Percentiles rank a stretch among this genome's conserved stretches.
phyloP scores from a whole-genome alignment of 2,797 vertebrate genomes.

The Vipera latastei region DNA sequence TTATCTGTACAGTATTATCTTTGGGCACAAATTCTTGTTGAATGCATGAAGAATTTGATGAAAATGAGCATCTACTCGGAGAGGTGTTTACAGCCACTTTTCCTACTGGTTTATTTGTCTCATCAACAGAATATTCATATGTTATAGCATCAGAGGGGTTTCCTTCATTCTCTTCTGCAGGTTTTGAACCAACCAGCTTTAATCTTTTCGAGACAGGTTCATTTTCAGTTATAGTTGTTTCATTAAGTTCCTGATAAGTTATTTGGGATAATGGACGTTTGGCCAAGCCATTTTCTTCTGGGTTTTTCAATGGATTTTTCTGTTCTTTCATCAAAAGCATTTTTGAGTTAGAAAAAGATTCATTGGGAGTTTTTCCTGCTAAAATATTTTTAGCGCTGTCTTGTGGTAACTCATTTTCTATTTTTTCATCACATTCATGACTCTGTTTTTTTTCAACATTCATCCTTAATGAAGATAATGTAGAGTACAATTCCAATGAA shows the following conservation, averaged over 20 bases:
- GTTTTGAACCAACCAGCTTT: conserved; percentile 56
- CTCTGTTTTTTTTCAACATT: conserved; percentile 58
- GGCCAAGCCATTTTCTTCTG: conserved; percentile 38
- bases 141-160: neutral
- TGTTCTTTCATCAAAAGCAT: conserved; percentile 34
- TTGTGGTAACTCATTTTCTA: conserved; percentile 23
- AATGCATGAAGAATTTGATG: conserved; percentile 57
- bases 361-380: conserved; percentile 15
- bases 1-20: conserved; percentile 74
- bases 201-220: conserved; percentile 55
- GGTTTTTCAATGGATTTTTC: conserved; percentile 30
- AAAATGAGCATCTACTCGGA: conserved; percentile 5
- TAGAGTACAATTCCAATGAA: neutral
- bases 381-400: conserved; percentile 17
- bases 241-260: neutral
- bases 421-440: conserved; percentile 49
- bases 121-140: neutral
- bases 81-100: neutral
- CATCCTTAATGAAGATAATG: conserved; percentile 59
- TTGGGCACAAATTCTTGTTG: conserved; percentile 71
- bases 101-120: neutral
- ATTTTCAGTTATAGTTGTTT: conserved; percentile 43
- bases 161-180: conserved; percentile 6
- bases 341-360: conserved; percentile 26
- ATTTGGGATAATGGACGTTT: conserved; percentile 56